Base-by-base conservation (phyloP, 2,113 vertebrate genomes). In the Apaloderma vittatum region DNA sequence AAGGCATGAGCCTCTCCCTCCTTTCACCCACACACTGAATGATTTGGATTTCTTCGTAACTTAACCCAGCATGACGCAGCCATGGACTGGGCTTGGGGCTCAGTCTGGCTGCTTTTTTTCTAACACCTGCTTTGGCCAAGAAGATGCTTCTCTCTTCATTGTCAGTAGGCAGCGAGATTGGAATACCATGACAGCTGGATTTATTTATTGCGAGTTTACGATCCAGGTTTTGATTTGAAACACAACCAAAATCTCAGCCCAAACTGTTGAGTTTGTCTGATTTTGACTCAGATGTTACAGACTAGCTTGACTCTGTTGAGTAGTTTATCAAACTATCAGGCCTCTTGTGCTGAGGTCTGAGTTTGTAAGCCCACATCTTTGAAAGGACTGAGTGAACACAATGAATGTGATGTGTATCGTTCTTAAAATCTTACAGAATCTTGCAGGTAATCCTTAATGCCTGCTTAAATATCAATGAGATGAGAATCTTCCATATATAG, bases 41-140 rank as follows among this genome's bases (percentile, higher is more conserved):
- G 65, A 75, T 85, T 97, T 45, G 76, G 73, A 96, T 97, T 96
- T 96, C 89, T 95, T 84, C 0, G 73, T 96, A 97, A 96, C 86
- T 78, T 89, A 81, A 96, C 45, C 91, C 93, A 81, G 73, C 1
- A 15, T 29, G 21, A 74, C 2, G 8, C 43, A 84, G 36, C 51
- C 88, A 32, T 1, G 11, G 58, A 32, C n/a, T 59, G 73, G 58
- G 43, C 55, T 66, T 71, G 65, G 34, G 57, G 68, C 80, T 96
- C 83, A 96, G 73, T 78, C 57, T 59, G 48, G 18, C 21, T 78
- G 32, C 34, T 91, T 91, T 81, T 91, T 77, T 74, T 2, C 57
- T 85, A 89, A 48, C 96, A 97, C 94, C 94, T 95, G 94, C 94
- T 96, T 80, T 81, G 51, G 32, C 52, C 61, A 81, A 83, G 80